These are phyloP conservation scores for Pitangus sulphuratus DNA, from an alignment of 2,797 vertebrate species.

Conservation along the genomic window DNA sequence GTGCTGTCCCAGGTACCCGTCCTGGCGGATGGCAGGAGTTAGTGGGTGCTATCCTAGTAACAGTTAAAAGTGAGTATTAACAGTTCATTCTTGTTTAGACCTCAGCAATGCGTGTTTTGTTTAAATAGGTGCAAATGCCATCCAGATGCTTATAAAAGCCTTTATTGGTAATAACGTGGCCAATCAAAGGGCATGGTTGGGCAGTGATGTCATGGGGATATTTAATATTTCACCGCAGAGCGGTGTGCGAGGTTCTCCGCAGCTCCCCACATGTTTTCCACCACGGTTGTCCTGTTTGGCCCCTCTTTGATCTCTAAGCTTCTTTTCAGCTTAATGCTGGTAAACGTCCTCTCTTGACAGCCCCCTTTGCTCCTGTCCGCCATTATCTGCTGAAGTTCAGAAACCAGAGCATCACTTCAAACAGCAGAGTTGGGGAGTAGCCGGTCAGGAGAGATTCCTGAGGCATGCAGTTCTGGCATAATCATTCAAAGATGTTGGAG, in stretches of 20 bases:
- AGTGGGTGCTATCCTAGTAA: conserved; percentile 81
- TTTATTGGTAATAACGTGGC: conserved; percentile 81
- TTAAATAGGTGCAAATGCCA: conserved; percentile 88
- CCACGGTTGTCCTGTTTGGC: conserved; percentile 72
- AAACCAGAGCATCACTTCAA: conserved; percentile 86
- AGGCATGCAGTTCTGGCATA: conserved; percentile 81
- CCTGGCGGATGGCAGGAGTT: conserved; percentile 70
- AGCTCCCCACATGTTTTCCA: conserved; percentile 75
- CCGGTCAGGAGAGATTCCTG: conserved; percentile 81
- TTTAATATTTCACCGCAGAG: conserved; percentile 80
- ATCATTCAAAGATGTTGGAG: conserved; percentile 89
- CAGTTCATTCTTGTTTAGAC: conserved; percentile 82
- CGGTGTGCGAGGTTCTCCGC: conserved; percentile 64
- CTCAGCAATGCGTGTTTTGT: conserved; percentile 81
- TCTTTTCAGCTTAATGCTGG: conserved; percentile 79
- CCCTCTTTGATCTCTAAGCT: conserved; percentile 78
- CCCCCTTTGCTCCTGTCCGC: conserved; percentile 80
- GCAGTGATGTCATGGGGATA: conserved; percentile 78
- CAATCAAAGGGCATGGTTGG: conserved; percentile 79
- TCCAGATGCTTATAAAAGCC: conserved; percentile 84
- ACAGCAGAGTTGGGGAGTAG: conserved; percentile 78
- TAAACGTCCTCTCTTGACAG: conserved; percentile 82
- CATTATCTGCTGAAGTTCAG: conserved; percentile 83
- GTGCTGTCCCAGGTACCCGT: conserved; percentile 63
- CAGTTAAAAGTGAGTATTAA: conserved; percentile 83